Evolutionary conservation across 2,888 invertebrate genomes (phyloP), one percentile per base, ranked within the genome.

Genomic region (Hoplodrina ambigua): DNA sequence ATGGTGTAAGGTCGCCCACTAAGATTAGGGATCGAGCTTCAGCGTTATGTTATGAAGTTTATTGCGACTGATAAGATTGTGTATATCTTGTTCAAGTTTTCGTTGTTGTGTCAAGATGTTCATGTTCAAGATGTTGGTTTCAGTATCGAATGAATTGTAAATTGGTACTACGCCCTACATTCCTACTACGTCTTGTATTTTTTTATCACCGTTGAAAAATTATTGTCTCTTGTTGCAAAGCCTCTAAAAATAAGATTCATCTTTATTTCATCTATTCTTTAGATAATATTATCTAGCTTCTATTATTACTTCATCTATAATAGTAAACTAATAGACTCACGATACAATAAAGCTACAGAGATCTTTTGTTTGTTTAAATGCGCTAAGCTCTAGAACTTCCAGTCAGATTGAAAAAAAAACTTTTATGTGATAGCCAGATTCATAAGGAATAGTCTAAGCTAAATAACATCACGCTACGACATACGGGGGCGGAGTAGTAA

Each of bases 1-100:
- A 60, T 59, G 49, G 11, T 69, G 61, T 68, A 62, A 70, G 69
- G 61, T 72, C 79, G 76, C 82, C 80, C 73, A 85, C 82, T 49
- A 49, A 54, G 64, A 41, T 69, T 62, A 74, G 56, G n/a, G 56
- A 55, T 66, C 62, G 53, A 62, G 37, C 64, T 72, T 69, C 49
- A 63, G 25, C 49, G 55, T 69, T 69, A 53, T 60, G 56, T 63
- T 60, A 63, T 62, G 53, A 65, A 56, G 46, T 63, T 79, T 65
- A 65, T 70, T 63, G 49, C 53, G 11, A 56, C 55, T 56, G 58
- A 67, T 70, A 57, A 58, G 64, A 58, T 75, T 70, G 70, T 72
- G 69, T 33, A 68, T 41, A 64, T 63, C 15, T 55, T 53, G 41
- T 41, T 41, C 13, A 46, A 46, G 46, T 46, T 15, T 54, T 30